Evolutionary conservation across 2,888 invertebrate genomes (phyloP).

Genomic region (Drosophila limbata): DNA sequence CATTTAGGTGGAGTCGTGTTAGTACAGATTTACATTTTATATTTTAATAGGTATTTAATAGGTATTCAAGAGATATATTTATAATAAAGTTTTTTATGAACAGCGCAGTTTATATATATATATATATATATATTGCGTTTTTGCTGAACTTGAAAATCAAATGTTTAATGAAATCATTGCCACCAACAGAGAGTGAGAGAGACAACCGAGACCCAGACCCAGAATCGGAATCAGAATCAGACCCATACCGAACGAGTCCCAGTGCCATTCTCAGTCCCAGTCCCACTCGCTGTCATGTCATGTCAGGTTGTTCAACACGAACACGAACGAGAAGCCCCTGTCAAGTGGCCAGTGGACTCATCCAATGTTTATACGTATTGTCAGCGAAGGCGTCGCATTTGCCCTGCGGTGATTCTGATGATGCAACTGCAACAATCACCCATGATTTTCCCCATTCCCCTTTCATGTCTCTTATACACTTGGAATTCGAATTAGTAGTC

Average conservation of each 20-base stretch:
- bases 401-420: constrained; percentile 30
- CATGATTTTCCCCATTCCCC: background rate
- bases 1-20: background rate
- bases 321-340: constrained; percentile 5
- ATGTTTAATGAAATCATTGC: constrained; percentile 79
- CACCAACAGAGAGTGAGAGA: constrained; percentile 32
- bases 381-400: constrained; percentile 12
- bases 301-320: constrained; percentile 12
- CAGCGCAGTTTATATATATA: constrained; percentile 36
- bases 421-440: constrained; percentile 42
- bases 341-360: constrained; percentile 29
- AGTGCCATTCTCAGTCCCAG: constrained; percentile 7
- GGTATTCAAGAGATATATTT: background rate
- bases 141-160: constrained; percentile 76
- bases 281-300: constrained; percentile 32
- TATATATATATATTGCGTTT: too few species aligned
- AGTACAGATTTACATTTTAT: too few species aligned
- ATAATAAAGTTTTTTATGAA: background rate
- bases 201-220: background rate
- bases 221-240: background rate
- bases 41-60: background rate
- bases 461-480: background rate
- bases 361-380: background rate
- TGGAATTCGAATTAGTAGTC: constrained; percentile 31
- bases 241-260: background rate